Evolutionary conservation across 1,140 invertebrate species (phyloP).

Genomic region (Portunus trituberculatus): DNA sequence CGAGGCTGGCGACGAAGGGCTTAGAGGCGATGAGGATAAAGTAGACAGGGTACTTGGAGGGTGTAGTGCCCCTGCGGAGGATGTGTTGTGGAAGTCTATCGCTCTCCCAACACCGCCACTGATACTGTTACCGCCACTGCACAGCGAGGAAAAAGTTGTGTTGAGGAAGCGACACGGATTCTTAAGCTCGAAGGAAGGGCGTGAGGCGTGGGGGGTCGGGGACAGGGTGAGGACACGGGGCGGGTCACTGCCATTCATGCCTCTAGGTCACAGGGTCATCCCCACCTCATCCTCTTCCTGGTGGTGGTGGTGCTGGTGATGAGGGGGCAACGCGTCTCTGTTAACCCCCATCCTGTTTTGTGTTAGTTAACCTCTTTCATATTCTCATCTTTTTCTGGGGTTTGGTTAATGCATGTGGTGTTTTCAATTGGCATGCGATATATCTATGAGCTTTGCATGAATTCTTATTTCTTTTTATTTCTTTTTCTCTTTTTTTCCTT

Average conservation of each 20-base stretch:
- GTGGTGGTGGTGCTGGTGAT: neutral
- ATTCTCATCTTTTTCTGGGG: neutral
- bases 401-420: neutral
- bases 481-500: neutral
- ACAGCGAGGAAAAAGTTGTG: constrained; percentile 26
- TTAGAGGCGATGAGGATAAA: neutral
- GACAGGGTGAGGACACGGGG: neutral
- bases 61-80: neutral
- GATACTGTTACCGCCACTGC: neutral
- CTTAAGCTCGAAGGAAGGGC: neutral
- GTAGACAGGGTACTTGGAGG: neutral
- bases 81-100: neutral
- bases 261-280: neutral
- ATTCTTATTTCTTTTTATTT: neutral
- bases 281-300: neutral
- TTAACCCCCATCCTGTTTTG: neutral
- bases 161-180: constrained; percentile 65
- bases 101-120: neutral
- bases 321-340: neutral
- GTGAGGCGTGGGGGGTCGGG: neutral
- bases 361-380: neutral
- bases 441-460: too few relatives aligned
- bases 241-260: constrained; percentile 9
- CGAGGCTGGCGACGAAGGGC: neutral
- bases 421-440: neutral